phyloP scores from a whole-genome alignment of 2,113 vertebrate genomes.

The Otolemur garnettii region DNA sequence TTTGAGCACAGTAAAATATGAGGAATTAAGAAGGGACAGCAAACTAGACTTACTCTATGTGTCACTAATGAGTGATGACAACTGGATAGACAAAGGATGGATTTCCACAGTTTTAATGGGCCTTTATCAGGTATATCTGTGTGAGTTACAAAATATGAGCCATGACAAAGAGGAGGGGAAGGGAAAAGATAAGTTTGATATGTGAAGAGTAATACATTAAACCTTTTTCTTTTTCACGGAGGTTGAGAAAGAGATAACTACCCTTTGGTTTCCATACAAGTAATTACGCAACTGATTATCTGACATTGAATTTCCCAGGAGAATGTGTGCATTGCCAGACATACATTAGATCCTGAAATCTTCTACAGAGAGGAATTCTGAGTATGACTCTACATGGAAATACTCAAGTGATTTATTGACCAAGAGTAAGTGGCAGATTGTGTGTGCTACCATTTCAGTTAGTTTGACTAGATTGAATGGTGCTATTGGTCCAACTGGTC shows the following conservation, averaged over 20 bases:
- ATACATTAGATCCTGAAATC: not conserved
- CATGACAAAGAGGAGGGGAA: slow-evolving; percentile 66
- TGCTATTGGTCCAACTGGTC: not conserved
- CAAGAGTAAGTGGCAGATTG: not conserved
- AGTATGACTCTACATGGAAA: not conserved
- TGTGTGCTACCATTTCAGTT: not conserved
- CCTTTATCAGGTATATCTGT: slow-evolving; percentile 79
- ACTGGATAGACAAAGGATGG: slow-evolving; percentile 83
- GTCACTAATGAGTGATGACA: slow-evolving; percentile 86
- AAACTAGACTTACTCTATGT: slow-evolving; percentile 74
- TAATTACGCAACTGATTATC: not conserved
- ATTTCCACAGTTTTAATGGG: slow-evolving; percentile 75
- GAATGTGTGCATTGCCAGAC: not conserved
- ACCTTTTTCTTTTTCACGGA: not conserved
- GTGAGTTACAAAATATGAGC: slow-evolving; percentile 78
- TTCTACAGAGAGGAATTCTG: not conserved
- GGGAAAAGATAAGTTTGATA: slow-evolving; percentile 31
- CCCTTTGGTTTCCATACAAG: not conserved
- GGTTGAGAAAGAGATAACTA: not conserved
- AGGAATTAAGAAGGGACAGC: slow-evolving; percentile 71
- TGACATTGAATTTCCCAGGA: not conserved
- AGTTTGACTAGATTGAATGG: not conserved
- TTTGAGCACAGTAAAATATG: slow-evolving; percentile 82
- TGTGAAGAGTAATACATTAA: not conserved
- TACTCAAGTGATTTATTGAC: not conserved